phyloP scores from a whole-genome alignment of 2,113 vertebrate species.

The Cebidichthys violaceus region DNA sequence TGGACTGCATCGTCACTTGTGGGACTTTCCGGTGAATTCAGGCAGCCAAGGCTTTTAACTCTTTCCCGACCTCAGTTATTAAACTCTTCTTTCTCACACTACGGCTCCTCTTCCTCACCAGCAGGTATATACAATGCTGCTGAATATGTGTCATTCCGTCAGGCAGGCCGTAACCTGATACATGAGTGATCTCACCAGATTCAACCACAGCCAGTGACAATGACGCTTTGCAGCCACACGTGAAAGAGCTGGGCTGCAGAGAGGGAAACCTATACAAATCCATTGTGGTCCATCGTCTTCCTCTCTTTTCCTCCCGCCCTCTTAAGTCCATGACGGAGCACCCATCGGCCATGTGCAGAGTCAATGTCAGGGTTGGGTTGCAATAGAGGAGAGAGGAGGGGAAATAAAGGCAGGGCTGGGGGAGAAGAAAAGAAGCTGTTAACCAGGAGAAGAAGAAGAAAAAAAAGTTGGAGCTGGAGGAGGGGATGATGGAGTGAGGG shows the following conservation, averaged over 20 bases:
- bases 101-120: neutral
- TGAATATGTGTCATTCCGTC: constrained; percentile 40
- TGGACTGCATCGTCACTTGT: constrained; percentile 75
- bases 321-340: constrained; percentile 66
- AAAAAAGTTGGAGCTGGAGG: constrained; percentile 60
- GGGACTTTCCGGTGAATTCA: constrained; percentile 82
- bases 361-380: constrained; percentile 77
- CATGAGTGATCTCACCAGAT: constrained; percentile 66
- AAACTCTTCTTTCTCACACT: neutral
- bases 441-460: constrained; percentile 40
- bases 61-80: constrained; percentile 54
- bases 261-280: constrained; percentile 70
- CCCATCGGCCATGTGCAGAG: constrained; percentile 73
- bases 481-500: constrained; percentile 70
- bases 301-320: constrained; percentile 18
- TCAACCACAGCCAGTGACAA: constrained; percentile 51
- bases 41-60: constrained; percentile 70
- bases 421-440: constrained; percentile 61
- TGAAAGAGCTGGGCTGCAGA: constrained; percentile 41
- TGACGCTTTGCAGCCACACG: constrained; percentile 25
- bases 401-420: constrained; percentile 32
- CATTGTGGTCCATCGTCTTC: constrained; percentile 50
- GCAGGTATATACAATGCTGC: neutral
- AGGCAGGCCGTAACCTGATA: constrained; percentile 60
- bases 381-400: constrained; percentile 43